phyloP scores from a whole-genome alignment of 2,113 vertebrate genomes.

The Fregata magnificens region DNA sequence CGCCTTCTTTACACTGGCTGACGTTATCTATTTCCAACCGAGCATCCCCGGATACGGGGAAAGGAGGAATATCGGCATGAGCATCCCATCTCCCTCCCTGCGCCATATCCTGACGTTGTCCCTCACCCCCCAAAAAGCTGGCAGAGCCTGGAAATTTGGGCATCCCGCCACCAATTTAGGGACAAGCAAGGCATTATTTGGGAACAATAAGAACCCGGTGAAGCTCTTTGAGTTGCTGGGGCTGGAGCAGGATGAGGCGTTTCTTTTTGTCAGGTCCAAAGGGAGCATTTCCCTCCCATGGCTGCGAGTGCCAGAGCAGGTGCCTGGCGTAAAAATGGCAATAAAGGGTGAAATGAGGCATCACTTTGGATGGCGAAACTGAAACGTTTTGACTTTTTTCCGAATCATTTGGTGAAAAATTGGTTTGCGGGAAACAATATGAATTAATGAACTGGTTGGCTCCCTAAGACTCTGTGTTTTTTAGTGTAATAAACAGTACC shows the following conservation, averaged over 20 bases:
- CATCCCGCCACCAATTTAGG: accelerated
- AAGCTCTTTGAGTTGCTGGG: background rate
- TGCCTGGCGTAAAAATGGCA: background rate
- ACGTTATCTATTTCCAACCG: accelerated
- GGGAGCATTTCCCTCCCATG: background rate
- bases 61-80: accelerated
- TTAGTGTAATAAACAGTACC: background rate
- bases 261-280: background rate
- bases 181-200: too few relatives aligned
- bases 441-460: background rate
- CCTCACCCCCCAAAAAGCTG: background rate
- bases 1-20: background rate
- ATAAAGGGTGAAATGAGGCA: background rate
- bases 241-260: background rate
- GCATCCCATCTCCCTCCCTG: background rate
- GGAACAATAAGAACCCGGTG: accelerated
- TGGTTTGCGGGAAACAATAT: background rate
- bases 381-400: background rate
- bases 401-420: background rate
- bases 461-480: background rate
- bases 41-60: background rate
- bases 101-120: accelerated
- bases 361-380: accelerated
- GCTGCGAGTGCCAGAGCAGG: background rate
- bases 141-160: background rate